phyloP scores from a whole-genome alignment of 2,113 vertebrate species.

The Ardeotis arabs region DNA sequence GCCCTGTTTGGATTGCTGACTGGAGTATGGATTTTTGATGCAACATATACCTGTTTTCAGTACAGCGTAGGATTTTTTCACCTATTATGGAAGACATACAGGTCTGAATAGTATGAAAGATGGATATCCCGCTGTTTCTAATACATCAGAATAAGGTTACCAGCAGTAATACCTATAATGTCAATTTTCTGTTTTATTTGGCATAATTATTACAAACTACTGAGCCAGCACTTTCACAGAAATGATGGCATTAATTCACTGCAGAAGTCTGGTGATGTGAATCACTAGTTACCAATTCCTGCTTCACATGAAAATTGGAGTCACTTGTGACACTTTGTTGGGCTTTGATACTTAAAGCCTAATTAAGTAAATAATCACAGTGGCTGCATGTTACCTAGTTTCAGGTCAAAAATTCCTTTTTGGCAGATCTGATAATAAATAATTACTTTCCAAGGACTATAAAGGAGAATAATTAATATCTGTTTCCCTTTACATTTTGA shows the following conservation, averaged over 20 bases:
- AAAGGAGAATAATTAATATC: neutral
- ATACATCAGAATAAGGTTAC: neutral
- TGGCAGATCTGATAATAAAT: neutral
- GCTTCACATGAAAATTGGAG: neutral
- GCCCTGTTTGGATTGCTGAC: neutral
- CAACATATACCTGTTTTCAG: neutral
- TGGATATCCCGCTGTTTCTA: neutral
- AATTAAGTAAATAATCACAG: neutral
- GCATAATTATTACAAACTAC: neutral
- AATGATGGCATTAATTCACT: neutral
- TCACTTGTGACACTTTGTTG: neutral
- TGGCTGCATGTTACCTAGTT: neutral
- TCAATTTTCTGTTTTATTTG: neutral
- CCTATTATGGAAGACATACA: neutral
- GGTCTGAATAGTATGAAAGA: neutral
- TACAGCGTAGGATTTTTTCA: neutral
- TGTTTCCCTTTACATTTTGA: neutral
- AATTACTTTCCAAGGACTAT: neutral
- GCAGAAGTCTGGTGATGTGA: neutral
- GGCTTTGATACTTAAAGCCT: neutral
- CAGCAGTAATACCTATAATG: neutral
- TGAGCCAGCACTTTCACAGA: neutral
- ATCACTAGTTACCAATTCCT: neutral
- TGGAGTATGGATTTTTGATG: neutral
- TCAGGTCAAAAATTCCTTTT: neutral